A percentile compares a stretch with the other conserved stretches of the same genome.
phyloP scores from a whole-genome alignment of 2,888 invertebrate genomes.

The Caenorhabditis japonica region DNA sequence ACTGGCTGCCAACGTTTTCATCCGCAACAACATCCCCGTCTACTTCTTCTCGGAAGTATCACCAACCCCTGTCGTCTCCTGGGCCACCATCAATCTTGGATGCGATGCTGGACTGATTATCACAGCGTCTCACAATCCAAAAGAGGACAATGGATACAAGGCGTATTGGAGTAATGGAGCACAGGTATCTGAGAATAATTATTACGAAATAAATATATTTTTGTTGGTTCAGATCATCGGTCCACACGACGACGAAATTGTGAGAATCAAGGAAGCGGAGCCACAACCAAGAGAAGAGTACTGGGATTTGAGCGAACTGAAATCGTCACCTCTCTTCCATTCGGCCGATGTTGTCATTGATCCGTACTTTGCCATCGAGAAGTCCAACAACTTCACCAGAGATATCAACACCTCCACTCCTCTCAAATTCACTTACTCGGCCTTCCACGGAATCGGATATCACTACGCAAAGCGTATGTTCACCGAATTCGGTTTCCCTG shows the following conservation, averaged over 20 bases:
- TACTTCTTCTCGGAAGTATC: constrained; percentile 86
- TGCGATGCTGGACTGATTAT: constrained; percentile 89
- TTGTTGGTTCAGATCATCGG: constrained; percentile 84
- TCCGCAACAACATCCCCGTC: constrained; percentile 85
- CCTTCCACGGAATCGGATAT: constrained; percentile 98
- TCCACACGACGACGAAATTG: constrained; percentile 90
- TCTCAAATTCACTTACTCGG: constrained; percentile 88
- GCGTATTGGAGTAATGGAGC: constrained; percentile 94
- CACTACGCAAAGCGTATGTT: constrained; percentile 86
- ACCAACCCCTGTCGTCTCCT: constrained; percentile 95
- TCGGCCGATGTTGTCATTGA: constrained; percentile 80
- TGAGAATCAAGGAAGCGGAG: constrained; percentile 85
- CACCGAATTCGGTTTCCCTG: constrained; percentile 83
- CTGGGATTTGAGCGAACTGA: constrained; percentile 84
- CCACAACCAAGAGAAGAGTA: constrained; percentile 85
- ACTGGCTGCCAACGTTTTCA: constrained; percentile 88
- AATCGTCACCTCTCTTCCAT: constrained; percentile 81
- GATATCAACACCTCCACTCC: constrained; percentile 76
- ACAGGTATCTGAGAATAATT: constrained; percentile 83
- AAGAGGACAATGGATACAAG: constrained; percentile 96
- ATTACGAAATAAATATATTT: neutral
- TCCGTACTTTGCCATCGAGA: constrained; percentile 82
- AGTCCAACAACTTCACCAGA: constrained; percentile 65
- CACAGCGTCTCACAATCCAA: constrained; percentile 95
- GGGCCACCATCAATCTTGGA: constrained; percentile 84